These are phyloP conservation scores for Tachysurus vachellii DNA, from an alignment of 2,113 vertebrate species.

Conservation along the genomic window DNA sequence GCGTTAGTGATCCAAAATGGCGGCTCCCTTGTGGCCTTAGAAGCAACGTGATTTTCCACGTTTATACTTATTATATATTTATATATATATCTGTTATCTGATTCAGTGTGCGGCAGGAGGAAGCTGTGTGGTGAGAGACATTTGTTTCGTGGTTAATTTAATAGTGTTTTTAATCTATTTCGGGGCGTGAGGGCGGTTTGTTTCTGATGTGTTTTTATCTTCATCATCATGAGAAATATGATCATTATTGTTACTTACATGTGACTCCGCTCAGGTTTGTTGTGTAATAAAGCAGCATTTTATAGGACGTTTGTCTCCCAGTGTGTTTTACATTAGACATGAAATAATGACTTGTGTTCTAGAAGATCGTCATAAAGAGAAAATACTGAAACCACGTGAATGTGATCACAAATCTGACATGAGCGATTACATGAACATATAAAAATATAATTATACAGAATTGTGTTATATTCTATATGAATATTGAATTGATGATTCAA, in stretches of 20 bases:
- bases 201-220: no score
- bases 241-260: background rate
- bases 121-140: background rate
- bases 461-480: no score
- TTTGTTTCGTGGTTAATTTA: background rate
- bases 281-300: background rate
- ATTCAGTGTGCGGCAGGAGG: background rate
- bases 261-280: background rate
- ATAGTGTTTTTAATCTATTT: background rate
- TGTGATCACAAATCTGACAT: no score
- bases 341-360: no score
- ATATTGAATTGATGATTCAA: no score
- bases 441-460: no score
- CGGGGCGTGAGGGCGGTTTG: no score
- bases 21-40: constrained; percentile 30
- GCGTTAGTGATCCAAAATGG: constrained; percentile 20
- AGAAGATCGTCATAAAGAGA: no score
- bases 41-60: constrained; percentile 37
- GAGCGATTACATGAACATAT: no score
- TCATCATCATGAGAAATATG: background rate
- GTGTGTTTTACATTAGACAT: background rate
- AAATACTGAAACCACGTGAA: no score
- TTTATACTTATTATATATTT: no score
- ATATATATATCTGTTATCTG: no score
- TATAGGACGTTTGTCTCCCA: background rate